phyloP scores from a whole-genome alignment of 2,797 vertebrate species.

The Menidia menidia region DNA sequence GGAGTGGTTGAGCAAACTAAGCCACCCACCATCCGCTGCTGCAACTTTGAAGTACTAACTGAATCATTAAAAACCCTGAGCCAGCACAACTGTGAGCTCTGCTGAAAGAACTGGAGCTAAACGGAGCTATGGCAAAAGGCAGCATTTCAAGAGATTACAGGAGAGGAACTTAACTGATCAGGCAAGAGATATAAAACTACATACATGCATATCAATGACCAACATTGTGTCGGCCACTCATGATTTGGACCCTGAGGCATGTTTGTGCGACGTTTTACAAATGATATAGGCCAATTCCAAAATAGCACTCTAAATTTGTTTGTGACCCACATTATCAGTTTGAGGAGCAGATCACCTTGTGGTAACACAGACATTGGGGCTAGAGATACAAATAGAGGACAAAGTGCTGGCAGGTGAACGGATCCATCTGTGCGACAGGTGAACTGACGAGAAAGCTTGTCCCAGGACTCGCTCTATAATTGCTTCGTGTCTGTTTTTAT shows the following conservation, averaged over 20 bases:
- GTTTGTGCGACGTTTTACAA: slow-evolving; percentile 47
- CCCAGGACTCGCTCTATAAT: slow-evolving; percentile 17
- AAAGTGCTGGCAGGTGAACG: slow-evolving; percentile 21
- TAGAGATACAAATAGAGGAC: slow-evolving; percentile 31
- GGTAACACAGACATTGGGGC: slow-evolving; percentile 20
- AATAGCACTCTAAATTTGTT: slow-evolving; percentile 53
- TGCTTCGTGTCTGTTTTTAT: not conserved
- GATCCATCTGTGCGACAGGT: slow-evolving; percentile 25
- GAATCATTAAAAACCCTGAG: slow-evolving; percentile 63
- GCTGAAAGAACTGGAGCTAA: slow-evolving; percentile 45
- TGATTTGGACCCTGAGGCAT: slow-evolving; percentile 35
- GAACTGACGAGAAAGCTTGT: slow-evolving; percentile 22
- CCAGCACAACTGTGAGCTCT: slow-evolving; percentile 36
- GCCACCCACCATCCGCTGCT: slow-evolving; percentile 55
- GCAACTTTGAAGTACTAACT: slow-evolving; percentile 51
- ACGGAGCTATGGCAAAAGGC: slow-evolving; percentile 58
- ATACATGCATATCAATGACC: slow-evolving; percentile 57
- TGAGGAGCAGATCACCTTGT: slow-evolving; percentile 33
- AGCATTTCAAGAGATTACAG: slow-evolving; percentile 70
- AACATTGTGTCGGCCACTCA: slow-evolving; percentile 39
- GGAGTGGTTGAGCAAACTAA: slow-evolving; percentile 45
- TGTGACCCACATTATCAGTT: slow-evolving; percentile 47
- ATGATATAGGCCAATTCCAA: slow-evolving; percentile 52
- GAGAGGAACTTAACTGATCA: slow-evolving; percentile 55
- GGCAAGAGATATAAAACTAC: slow-evolving; percentile 37